A percentile compares a stretch with the other conserved stretches of the same genome.
These are phyloP conservation scores for Elysia chlorotica DNA, from an alignment of 1,140 invertebrate species.

Conservation along the genomic window DNA sequence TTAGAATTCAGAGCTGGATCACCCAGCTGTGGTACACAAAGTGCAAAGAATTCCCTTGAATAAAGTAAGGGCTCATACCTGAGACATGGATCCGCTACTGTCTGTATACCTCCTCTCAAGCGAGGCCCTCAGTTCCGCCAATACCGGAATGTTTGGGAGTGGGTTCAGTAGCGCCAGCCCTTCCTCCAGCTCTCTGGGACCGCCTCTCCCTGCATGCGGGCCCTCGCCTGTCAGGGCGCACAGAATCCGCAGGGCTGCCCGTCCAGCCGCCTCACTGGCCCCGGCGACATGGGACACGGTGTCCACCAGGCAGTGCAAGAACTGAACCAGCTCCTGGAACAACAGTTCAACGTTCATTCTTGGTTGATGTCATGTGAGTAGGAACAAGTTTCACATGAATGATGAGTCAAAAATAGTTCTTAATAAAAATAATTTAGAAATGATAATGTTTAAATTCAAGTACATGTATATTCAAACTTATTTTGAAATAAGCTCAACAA, in stretches of 20 bases:
- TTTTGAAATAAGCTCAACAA: not conserved
- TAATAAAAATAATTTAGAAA: not conserved
- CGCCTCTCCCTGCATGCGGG: not conserved
- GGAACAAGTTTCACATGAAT: too few relatives aligned
- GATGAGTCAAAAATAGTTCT: not conserved
- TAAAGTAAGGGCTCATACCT: not conserved
- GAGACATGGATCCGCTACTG: not conserved
- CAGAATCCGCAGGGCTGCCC: not conserved
- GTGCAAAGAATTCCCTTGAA: not conserved
- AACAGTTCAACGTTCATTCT: too few relatives aligned
- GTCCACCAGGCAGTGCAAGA: constrained; percentile 14
- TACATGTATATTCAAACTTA: not conserved
- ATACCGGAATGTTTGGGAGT: not conserved
- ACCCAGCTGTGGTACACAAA: not conserved
- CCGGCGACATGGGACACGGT: not conserved
- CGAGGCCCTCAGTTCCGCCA: not conserved
- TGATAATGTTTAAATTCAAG: not conserved
- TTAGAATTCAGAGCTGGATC: not conserved
- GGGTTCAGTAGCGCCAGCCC: constrained; percentile 5
- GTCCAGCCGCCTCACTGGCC: not conserved
- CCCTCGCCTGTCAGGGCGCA: not conserved
- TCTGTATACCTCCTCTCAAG: not conserved
- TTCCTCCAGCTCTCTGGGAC: not conserved
- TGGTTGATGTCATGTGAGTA: too few relatives aligned
- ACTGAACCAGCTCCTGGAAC: constrained; percentile 3